Evolutionary conservation across 2,888 invertebrate species (phyloP).

Genomic region (Phlogophora meticulosa): DNA sequence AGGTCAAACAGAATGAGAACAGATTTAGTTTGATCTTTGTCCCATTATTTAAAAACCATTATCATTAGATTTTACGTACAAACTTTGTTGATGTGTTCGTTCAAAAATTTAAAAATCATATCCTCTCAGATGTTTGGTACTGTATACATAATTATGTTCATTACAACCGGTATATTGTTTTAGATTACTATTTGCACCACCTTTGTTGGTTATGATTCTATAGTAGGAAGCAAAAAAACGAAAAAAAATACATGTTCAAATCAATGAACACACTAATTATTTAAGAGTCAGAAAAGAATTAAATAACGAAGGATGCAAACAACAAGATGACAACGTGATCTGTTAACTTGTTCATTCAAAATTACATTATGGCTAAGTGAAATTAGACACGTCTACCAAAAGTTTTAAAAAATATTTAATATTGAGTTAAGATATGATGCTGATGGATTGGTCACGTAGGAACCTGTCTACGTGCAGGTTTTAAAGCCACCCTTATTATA

Average conservation of each 20-base stretch:
- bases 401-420: slow-evolving; percentile 15
- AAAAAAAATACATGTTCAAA: slow-evolving; percentile 35
- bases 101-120: background rate
- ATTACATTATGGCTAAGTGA: too few relatives aligned
- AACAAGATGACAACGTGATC: slow-evolving; percentile 2
- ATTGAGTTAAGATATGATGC: slow-evolving; percentile 25
- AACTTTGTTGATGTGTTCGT: background rate
- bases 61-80: slow-evolving; percentile 3
- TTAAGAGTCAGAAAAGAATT: slow-evolving; percentile 27
- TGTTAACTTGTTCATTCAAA: slow-evolving; percentile 10
- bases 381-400: too few relatives aligned
- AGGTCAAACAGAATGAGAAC: background rate
- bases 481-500: slow-evolving; percentile 55
- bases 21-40: background rate
- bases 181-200: slow-evolving; percentile 5
- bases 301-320: slow-evolving; percentile 14
- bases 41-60: slow-evolving; percentile 16
- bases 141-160: too few relatives aligned
- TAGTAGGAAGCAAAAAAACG: background rate
- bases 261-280: slow-evolving; percentile 35
- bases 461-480: slow-evolving; percentile 40
- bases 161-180: background rate
- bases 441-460: slow-evolving; percentile 46
- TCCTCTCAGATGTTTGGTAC: background rate
- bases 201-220: background rate